Base-by-base conservation (phyloP, 2,888 invertebrate species). In the Scelioninae gen. 2 region DNA sequence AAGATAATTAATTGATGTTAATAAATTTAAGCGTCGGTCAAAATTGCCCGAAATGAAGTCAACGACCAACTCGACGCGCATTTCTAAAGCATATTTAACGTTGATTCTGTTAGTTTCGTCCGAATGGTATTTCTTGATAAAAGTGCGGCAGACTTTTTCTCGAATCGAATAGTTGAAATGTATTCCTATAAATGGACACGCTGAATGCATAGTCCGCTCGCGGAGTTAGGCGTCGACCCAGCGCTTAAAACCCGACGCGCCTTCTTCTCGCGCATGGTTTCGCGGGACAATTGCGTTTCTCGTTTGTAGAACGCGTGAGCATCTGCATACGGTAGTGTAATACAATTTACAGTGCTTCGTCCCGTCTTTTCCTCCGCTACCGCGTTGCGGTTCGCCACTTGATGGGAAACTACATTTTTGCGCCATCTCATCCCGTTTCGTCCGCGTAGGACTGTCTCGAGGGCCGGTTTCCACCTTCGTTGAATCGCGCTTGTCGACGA, bases 351-450 rank as follows among this genome's bases (percentile, higher is more conserved):
- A 79, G 80, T 79, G 68, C 57, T 73, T 64, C 74, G 73, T 67
- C 48, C 73, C 69, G 46, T 52, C 72, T 69, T 35, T 57, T 71
- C 64, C 77, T 75, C 64, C 72, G 75, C 76, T 77, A 76, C 73
- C 71, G 72, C 77, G 76, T 77, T 84, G 84, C 82, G 84, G 84
- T 83, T 83, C 76, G 79, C 80, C 80, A 78, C 79, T 81, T 81
- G 81, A 84, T 84, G 82, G 81, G 77, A 82, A 83, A 82, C 77
- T 55, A 73, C 76, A 76, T 79, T 79, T 80, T 80, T 81, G 76
- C 74, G 53, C 60, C 74, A 45, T 65, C 60, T 65, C 61, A 68
- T 74, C 68, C 68, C 61, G 72, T 46, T 68, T 57, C 35, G 72
- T 50, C 43, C 61, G 57, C 67, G 39, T 35, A 48, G 65, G 60